These are phyloP conservation scores for Stenopsyche tienmushanensis DNA, from an alignment of 1,140 invertebrate species.

Conservation along the genomic window DNA sequence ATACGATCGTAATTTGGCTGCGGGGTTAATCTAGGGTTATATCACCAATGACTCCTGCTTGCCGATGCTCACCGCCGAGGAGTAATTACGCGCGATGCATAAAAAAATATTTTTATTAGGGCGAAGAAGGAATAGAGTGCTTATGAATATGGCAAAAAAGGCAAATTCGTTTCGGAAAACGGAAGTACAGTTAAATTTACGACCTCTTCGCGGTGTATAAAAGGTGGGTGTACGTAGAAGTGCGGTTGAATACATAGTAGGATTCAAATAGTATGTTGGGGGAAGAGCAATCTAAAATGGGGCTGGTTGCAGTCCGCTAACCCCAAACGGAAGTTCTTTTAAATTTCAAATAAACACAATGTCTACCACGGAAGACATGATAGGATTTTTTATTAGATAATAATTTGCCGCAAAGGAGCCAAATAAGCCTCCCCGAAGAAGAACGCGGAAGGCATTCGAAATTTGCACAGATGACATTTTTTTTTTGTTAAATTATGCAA, in stretches of 20 bases:
- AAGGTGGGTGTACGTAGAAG: not conserved
- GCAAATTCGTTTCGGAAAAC: slow-evolving; percentile 30
- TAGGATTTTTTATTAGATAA: not conserved
- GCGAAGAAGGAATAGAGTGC: not conserved
- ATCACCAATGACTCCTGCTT: too few relatives aligned
- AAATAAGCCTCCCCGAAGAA: too few relatives aligned
- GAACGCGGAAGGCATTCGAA: too few relatives aligned
- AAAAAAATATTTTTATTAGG: too few relatives aligned
- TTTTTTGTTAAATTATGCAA: too few relatives aligned
- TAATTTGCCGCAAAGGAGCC: too few relatives aligned
- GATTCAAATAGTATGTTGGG: not conserved
- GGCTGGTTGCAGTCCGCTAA: not conserved
- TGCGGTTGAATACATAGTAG: not conserved
- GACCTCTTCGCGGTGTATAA: slow-evolving; percentile 4
- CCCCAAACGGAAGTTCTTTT: not conserved
- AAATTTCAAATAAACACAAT: not conserved
- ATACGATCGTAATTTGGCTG: too few relatives aligned
- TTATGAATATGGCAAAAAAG: slow-evolving; percentile 5
- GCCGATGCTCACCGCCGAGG: too few relatives aligned
- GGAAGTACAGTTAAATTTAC: slow-evolving; percentile 31
- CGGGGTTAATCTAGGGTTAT: too few relatives aligned
- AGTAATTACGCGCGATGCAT: too few relatives aligned
- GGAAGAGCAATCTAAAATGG: not conserved
- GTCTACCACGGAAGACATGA: not conserved
- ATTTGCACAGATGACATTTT: too few relatives aligned